Evolutionary conservation across 2,113 vertebrate species (phyloP), one percentile per base, ranked within the genome.

Genomic region (Tinamus guttatus): DNA sequence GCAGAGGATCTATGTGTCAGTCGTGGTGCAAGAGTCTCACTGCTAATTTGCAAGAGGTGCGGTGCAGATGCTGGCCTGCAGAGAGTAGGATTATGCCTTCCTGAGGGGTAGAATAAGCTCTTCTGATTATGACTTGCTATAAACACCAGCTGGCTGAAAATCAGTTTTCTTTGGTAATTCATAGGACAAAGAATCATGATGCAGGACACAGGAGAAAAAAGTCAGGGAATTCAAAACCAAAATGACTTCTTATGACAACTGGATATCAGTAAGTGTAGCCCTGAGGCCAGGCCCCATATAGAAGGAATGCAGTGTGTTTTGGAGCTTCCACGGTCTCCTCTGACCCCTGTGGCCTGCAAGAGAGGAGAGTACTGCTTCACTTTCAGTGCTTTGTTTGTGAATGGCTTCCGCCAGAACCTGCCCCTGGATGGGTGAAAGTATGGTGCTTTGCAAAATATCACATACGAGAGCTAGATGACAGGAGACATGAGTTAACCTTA

Each of bases 401-500:
- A 34, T 19, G 32, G 11, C 10, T 63, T 20, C n/a, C 59, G 7
- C 3, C 24, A 73, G 52, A 60, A 85, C 9, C 20, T 87, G 25
- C 25, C 11, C 21, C 4, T 56, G 32, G 13, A 56, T 73, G 9
- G 18, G 18, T 54, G 30, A 7, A 62, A 45, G 5, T 20, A 56
- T 28, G 21, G 4, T 56, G 3, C 49, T 45, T 36, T 5, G 32
- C 16, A 64, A 10, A 11, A 36, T 68, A 49, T 91, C 47, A 18
- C 11, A 38, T 62, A 56, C 40, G 40, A 87, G 11, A 75, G 5
- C 13, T 40, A 40, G 38, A 59, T 36, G 20, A 15, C 9, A 64
- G 4, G 4, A 2, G 3, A 2, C 7, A 17, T 15, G 21, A 24
- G 28, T 69, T 32, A 43, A 1, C 65, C 10, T 34, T 1, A 1